Percentiles rank a stretch among this genome's conserved stretches.
Evolutionary conservation across 1,140 invertebrate genomes (phyloP).

Genomic region (Globodera ellingtonae): DNA sequence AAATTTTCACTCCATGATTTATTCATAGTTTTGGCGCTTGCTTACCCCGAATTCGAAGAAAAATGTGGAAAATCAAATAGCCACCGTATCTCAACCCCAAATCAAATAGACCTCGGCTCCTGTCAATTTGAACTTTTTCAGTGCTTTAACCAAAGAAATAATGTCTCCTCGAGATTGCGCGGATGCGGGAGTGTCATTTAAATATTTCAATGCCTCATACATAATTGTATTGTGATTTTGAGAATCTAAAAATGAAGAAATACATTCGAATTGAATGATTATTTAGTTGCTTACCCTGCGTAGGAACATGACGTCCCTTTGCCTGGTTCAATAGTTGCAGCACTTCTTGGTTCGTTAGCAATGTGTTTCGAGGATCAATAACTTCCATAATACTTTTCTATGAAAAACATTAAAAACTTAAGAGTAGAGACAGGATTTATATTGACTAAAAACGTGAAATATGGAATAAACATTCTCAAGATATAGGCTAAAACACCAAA

Average conservation of each 20-base stretch:
- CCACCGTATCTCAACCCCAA: neutral
- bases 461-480: too few relatives aligned
- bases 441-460: too few relatives aligned
- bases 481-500: too few relatives aligned
- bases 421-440: too few relatives aligned
- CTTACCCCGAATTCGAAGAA: neutral
- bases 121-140: constrained; percentile 42
- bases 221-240: constrained; percentile 46
- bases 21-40: too few relatives aligned
- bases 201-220: constrained; percentile 35
- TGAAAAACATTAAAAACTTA: too few relatives aligned
- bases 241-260: constrained; percentile 8
- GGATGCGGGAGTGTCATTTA: constrained; percentile 37
- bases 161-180: constrained; percentile 27
- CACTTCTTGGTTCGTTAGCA: constrained; percentile 40
- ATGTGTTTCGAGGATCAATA: constrained; percentile 29
- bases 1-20: too few relatives aligned
- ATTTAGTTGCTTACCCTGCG: neutral
- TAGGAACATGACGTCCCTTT: constrained; percentile 21
- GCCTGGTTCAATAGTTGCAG: constrained; percentile 36
- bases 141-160: constrained; percentile 11
- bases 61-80: constrained; percentile 8
- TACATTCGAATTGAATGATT: neutral
- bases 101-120: constrained; percentile 29
- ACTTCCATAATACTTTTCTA: constrained; percentile 31